phyloP scores from a whole-genome alignment of 1,140 invertebrate species.

The Drosophila nannoptera region DNA sequence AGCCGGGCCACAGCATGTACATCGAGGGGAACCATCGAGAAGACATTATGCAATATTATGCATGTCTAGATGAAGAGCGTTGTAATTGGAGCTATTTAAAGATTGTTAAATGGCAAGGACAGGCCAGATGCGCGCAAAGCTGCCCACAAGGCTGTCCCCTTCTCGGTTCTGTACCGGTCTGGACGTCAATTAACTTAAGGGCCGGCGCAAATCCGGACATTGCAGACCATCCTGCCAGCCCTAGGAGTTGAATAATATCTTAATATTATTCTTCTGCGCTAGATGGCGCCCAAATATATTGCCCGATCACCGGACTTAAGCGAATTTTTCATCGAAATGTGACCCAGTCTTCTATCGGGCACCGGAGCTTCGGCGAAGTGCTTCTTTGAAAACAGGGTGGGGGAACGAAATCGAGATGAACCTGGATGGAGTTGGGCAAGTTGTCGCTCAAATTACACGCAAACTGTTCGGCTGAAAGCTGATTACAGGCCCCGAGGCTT shows the following conservation, averaged over 20 bases:
- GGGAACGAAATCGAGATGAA: conserved; percentile 14
- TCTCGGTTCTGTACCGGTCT: conserved; percentile 12
- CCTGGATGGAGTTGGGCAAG: conserved; percentile 29
- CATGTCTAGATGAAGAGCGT: conserved; percentile 28
- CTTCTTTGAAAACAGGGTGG: conserved; percentile 13
- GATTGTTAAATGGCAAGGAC: conserved; percentile 66
- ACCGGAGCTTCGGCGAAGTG: conserved; percentile 12
- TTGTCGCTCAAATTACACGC: conserved; percentile 77
- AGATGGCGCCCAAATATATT: conserved; percentile 54
- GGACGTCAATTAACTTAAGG: conserved; percentile 53
- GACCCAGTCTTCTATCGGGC: conserved; percentile 64
- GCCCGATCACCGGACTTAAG: conserved; percentile 68
- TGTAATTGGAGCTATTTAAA: conserved; percentile 75
- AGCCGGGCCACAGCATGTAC: conserved; percentile 35
- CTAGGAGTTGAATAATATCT: conserved; percentile 25
- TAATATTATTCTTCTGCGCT: conserved; percentile 32
- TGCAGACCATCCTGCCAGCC: neutral
- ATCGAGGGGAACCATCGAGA: conserved; percentile 16
- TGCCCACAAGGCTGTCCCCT: conserved; percentile 39
- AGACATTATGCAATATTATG: conserved; percentile 59
- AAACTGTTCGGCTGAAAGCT: conserved; percentile 52
- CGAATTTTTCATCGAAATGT: conserved; percentile 53
- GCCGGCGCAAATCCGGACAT: conserved; percentile 15
- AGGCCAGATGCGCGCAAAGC: conserved; percentile 44
- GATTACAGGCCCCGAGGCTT: conserved; percentile 70